phyloP scores from a whole-genome alignment of 2,888 invertebrate genomes.

The Cyclophora punctaria region DNA sequence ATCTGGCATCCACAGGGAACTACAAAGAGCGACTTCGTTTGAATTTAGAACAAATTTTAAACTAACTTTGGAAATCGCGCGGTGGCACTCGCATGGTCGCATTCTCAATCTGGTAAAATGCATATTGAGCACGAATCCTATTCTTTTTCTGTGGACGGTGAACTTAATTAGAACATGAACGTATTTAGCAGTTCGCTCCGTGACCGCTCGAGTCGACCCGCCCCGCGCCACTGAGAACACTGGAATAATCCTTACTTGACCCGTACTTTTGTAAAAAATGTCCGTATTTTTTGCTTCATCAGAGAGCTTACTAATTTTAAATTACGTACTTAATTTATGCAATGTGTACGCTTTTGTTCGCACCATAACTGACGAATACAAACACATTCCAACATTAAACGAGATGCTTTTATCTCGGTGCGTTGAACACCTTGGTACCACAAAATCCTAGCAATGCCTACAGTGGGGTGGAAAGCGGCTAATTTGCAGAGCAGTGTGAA shows the following conservation, averaged over 20 bases:
- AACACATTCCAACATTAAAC: slow-evolving; percentile 6
- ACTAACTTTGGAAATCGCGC: slow-evolving; percentile 39
- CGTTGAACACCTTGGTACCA: slow-evolving; percentile 17
- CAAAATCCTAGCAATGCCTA: slow-evolving; percentile 34
- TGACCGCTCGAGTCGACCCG: slow-evolving; percentile 33
- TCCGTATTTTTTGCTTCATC: too few relatives aligned
- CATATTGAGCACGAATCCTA: slow-evolving; percentile 5
- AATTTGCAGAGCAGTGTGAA: slow-evolving; percentile 61
- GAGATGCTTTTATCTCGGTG: slow-evolving; percentile 8
- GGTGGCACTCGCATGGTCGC: slow-evolving; percentile 30
- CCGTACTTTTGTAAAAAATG: neutral
- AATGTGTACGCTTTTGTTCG: too few relatives aligned
- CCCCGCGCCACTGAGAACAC: too few relatives aligned
- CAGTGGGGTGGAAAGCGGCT: slow-evolving; percentile 44
- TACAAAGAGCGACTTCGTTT: slow-evolving; percentile 33
- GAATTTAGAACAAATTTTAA: slow-evolving; percentile 43
- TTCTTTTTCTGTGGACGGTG: slow-evolving; percentile 25
- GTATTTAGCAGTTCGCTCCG: slow-evolving; percentile 34
- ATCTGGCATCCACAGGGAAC: slow-evolving; percentile 35
- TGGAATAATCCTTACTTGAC: slow-evolving; percentile 37
- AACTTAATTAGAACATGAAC: slow-evolving; percentile 37
- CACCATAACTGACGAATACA: slow-evolving; percentile 4
- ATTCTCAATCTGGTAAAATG: slow-evolving; percentile 33
- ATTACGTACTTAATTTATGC: too few relatives aligned
- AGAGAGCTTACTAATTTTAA: too few relatives aligned